Evolutionary conservation across 2,113 vertebrate species (phyloP).

Genomic region (Petrocephalus zakoni): DNA sequence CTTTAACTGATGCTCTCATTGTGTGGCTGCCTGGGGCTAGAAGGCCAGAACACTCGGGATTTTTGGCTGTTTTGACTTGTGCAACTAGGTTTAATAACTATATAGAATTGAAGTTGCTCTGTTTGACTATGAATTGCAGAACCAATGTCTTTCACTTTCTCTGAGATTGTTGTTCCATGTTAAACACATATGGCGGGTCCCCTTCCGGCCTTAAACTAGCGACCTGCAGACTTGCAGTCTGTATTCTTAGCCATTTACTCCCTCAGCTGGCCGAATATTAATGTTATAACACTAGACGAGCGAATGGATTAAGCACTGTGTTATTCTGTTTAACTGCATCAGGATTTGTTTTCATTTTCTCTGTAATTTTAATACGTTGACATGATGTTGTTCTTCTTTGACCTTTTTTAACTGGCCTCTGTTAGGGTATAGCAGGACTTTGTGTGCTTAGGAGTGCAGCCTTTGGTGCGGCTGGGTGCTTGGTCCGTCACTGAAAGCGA

Average conservation of each 20-base stretch:
- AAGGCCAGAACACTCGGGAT: not conserved
- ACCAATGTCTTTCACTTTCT: not conserved
- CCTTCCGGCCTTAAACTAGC: not conserved
- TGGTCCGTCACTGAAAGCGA: not conserved
- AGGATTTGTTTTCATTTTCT: not conserved
- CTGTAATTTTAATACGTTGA: not conserved
- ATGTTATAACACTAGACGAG: not conserved
- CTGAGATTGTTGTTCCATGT: not conserved
- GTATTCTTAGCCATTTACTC: not conserved
- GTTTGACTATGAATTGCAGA: not conserved
- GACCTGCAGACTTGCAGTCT: not conserved
- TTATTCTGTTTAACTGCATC: not conserved
- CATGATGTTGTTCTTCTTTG: not conserved
- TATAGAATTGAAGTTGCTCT: not conserved
- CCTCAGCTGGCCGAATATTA: not conserved
- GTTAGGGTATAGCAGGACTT: not conserved
- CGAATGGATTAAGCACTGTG: not conserved
- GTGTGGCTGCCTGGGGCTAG: not conserved
- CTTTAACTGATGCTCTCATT: not conserved
- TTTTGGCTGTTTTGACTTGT: not conserved
- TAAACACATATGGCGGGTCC: not conserved
- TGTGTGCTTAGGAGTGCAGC: not conserved
- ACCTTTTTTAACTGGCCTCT: not conserved
- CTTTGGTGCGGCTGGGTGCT: not conserved
- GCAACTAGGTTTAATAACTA: not conserved